phyloP scores from a whole-genome alignment of 37 sponge, comb jelly and placozoan genomes.

The Ephydatia muelleri region DNA sequence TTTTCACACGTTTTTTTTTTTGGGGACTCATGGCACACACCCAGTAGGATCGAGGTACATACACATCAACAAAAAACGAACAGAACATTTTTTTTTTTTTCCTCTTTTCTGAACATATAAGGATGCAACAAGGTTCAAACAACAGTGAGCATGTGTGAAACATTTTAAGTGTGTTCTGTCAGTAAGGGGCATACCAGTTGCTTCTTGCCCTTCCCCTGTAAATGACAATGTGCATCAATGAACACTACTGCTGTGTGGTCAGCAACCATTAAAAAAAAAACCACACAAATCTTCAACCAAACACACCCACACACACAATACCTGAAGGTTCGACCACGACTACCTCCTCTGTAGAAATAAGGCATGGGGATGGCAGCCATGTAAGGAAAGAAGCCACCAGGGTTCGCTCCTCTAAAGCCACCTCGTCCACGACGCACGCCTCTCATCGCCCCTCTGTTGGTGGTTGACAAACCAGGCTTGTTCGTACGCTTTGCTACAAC shows the following conservation, averaged over 20 bases:
- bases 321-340: constrained; percentile 62
- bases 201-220: constrained; percentile 62
- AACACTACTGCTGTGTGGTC: background rate
- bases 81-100: background rate
- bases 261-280: background rate
- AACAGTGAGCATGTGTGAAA: background rate
- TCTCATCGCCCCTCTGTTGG: constrained; percentile 43
- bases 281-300: constrained; percentile 3
- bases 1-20: background rate
- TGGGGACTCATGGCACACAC: background rate
- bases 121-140: background rate
- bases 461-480: constrained; percentile 74
- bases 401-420: constrained; percentile 42
- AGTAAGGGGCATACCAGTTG: constrained; percentile 83
- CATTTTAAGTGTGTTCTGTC: constrained; percentile 3
- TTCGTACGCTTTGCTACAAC: constrained; percentile 90
- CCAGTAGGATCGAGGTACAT: background rate
- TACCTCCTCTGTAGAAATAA: constrained; percentile 22
- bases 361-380: constrained; percentile 42
- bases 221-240: constrained; percentile 3
- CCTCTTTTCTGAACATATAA: background rate
- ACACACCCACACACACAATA: constrained; percentile 1
- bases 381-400: constrained; percentile 34
- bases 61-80: background rate
- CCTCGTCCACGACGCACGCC: constrained; percentile 68